Conservation (phyloP, 2,797 vertebrate species). For the Spinus pinus region DNA sequence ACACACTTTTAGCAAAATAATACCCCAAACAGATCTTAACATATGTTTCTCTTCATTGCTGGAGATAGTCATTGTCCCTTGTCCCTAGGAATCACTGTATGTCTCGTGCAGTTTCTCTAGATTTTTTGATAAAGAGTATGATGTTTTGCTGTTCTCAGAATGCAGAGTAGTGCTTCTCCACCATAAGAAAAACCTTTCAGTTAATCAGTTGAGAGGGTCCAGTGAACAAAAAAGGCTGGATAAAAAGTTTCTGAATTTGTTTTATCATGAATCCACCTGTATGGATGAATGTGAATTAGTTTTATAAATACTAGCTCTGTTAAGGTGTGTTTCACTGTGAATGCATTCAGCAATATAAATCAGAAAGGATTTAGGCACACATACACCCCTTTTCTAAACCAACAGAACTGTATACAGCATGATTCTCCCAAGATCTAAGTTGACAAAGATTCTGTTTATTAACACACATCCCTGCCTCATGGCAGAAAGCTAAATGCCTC, state of each 20-base stretch:
- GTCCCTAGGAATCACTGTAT: neutral
- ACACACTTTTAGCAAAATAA: neutral
- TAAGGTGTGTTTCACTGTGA: neutral
- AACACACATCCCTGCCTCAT: neutral
- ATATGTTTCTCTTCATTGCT: neutral
- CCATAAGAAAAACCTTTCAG: neutral
- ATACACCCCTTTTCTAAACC: neutral
- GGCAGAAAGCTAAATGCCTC: constrained; percentile 3
- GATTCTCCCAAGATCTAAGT: neutral
- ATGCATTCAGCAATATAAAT: neutral
- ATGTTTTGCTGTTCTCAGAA: neutral
- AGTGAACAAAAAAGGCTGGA: neutral
- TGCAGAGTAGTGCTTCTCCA: neutral
- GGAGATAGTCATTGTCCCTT: neutral
- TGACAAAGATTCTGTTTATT: neutral
- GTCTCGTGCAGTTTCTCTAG: neutral
- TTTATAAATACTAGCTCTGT: neutral
- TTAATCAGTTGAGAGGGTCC: neutral
- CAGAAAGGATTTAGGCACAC: neutral
- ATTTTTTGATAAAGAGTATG: neutral
- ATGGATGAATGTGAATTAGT: neutral
- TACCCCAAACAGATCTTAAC: neutral
- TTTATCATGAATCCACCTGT: neutral
- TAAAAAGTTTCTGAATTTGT: neutral
- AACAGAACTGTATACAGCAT: neutral